Evolutionary conservation across 2,888 invertebrate species (phyloP).

Genomic region (Ennomos quercinarius): DNA sequence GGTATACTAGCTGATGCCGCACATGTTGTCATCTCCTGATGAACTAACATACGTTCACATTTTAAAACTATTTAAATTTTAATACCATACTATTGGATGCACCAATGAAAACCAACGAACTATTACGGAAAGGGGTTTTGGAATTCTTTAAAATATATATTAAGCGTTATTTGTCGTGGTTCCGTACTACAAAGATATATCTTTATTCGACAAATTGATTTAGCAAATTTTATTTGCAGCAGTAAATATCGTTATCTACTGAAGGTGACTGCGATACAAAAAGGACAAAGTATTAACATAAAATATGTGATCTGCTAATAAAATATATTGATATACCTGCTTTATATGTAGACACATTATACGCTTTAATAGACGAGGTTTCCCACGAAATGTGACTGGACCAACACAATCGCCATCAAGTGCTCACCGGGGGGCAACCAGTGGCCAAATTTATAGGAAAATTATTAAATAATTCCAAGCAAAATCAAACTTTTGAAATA

Average conservation of each 20-base stretch:
- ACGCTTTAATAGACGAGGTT: constrained; percentile 17
- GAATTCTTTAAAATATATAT: too few species aligned
- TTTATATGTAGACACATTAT: constrained; percentile 12
- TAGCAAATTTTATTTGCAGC: too few species aligned
- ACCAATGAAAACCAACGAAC: constrained; percentile 31
- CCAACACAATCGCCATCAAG: constrained; percentile 21
- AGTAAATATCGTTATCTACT: background rate
- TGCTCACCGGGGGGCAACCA: constrained; percentile 17
- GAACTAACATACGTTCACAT: too few species aligned
- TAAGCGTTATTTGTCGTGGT: too few species aligned
- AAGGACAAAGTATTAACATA: constrained; percentile 19
- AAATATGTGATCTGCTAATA: constrained; percentile 11
- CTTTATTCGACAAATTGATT: constrained; percentile 7
- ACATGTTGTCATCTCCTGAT: too few species aligned
- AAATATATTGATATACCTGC: constrained; percentile 1
- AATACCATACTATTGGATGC: constrained; percentile 11
- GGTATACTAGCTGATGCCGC: too few species aligned
- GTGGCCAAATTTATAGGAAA: constrained; percentile 25
- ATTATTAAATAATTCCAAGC: constrained; percentile 24
- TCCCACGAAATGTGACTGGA: constrained; percentile 19
- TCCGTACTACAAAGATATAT: constrained; percentile 1
- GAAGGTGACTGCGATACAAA: constrained; percentile 9
- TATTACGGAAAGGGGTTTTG: constrained; percentile 36
- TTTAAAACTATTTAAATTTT: too few species aligned
- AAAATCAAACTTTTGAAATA: constrained; percentile 22